Evolutionary conservation across 2,113 vertebrate genomes (phyloP).

Genomic region (Pluvialis apricaria): DNA sequence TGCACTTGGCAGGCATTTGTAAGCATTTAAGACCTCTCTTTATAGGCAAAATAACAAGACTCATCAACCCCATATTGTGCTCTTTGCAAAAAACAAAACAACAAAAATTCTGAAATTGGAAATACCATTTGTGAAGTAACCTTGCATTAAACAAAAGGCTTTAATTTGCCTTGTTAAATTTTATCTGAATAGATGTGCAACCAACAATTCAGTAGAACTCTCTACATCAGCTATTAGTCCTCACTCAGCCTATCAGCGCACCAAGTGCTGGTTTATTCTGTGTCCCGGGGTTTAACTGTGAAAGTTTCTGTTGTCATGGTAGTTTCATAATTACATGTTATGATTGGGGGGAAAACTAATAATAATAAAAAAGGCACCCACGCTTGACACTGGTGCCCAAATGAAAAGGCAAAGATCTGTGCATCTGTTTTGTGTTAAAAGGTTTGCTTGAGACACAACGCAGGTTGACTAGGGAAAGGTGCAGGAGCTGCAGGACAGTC

Average conservation of each 20-base stretch:
- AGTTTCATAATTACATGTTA: background rate
- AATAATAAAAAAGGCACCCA: background rate
- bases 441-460: background rate
- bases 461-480: background rate
- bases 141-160: background rate
- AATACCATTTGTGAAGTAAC: background rate
- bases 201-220: background rate
- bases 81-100: background rate
- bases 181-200: background rate
- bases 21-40: constrained; percentile 40
- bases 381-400: background rate
- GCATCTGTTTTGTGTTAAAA: background rate
- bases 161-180: background rate
- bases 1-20: constrained; percentile 43
- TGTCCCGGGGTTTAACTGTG: background rate
- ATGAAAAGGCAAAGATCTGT: background rate
- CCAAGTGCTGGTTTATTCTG: background rate
- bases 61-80: constrained; percentile 48
- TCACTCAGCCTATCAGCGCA: background rate
- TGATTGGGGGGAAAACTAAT: background rate
- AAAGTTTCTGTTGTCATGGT: background rate
- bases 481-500: background rate
- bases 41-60: constrained; percentile 53
- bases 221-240: background rate
- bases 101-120: background rate